Evolutionary conservation across 2,113 vertebrate genomes (phyloP).

Genomic region (Vimba vimba): DNA sequence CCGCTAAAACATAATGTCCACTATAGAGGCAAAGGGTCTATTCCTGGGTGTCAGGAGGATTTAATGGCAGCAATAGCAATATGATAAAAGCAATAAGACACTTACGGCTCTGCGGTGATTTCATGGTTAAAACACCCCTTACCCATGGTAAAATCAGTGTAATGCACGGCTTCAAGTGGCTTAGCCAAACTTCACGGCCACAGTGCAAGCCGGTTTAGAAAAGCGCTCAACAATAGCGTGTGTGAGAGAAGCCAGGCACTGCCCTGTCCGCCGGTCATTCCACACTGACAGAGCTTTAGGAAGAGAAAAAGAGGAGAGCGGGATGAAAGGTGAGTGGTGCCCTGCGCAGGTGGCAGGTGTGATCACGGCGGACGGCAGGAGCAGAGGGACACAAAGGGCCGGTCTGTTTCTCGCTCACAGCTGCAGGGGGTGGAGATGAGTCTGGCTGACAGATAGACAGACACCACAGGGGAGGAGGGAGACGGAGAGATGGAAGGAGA

Average conservation of each 20-base stretch:
- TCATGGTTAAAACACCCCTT: neutral
- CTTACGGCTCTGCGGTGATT: neutral
- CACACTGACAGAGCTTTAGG: conserved; percentile 71
- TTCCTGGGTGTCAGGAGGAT: too few relatives aligned
- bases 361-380: conserved; percentile 68
- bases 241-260: conserved; percentile 49
- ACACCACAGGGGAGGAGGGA: conserved; percentile 60
- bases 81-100: neutral
- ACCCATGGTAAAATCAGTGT: neutral
- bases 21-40: too few relatives aligned
- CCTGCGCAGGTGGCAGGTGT: conserved; percentile 80
- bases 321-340: conserved; percentile 71
- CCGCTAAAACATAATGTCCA: too few relatives aligned
- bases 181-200: conserved; percentile 25
- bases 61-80: too few relatives aligned
- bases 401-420: conserved; percentile 72
- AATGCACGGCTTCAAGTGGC: neutral
- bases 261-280: conserved; percentile 64
- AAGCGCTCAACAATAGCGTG: conserved; percentile 51
- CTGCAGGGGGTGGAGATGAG: conserved; percentile 69
- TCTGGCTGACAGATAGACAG: conserved; percentile 69
- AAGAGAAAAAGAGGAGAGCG: conserved; percentile 48
- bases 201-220: conserved; percentile 27
- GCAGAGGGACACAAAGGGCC: conserved; percentile 72
- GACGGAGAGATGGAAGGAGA: conserved; percentile 64